Evolutionary conservation across 2,113 vertebrate species (phyloP).

Genomic region (Phocoena sinus): DNA sequence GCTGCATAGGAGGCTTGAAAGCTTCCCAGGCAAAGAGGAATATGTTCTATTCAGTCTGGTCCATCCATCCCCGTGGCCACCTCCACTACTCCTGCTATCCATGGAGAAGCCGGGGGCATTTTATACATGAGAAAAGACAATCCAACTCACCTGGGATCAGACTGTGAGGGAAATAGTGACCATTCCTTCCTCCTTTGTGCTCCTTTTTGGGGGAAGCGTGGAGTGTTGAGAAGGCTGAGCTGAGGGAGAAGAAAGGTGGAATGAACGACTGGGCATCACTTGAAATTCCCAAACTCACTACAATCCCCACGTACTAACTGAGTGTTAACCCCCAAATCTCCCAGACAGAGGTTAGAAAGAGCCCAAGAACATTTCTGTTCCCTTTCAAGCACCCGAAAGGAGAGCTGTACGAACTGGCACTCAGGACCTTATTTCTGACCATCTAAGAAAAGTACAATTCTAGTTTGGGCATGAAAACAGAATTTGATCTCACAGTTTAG

Average conservation of each 20-base stretch:
- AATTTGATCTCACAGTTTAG: not conserved
- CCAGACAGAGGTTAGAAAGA: not conserved
- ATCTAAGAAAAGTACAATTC: not conserved
- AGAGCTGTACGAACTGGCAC: not conserved
- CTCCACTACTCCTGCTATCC: not conserved
- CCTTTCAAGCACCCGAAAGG: not conserved
- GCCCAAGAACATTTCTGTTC: not conserved
- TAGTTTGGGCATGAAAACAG: not conserved
- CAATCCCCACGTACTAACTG: not conserved
- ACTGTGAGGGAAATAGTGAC: not conserved
- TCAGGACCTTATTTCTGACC: not conserved
- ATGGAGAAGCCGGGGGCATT: not conserved
- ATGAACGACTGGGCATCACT: not conserved
- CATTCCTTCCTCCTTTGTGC: not conserved
- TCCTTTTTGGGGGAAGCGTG: not conserved
- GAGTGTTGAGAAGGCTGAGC: not conserved
- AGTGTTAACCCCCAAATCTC: not conserved
- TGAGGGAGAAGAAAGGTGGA: not conserved
- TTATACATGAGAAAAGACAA: not conserved
- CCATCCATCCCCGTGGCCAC: not conserved
- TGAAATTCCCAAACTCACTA: not conserved
- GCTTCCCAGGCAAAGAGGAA: not conserved
- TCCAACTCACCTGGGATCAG: constrained; percentile 7
- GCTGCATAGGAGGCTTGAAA: not conserved
- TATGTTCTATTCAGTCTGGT: not conserved